Percentiles rank a stretch among this genome's conserved stretches.
Evolutionary conservation across 2,113 vertebrate species (phyloP).

Genomic region (Stomatorhinus ivindoensis): DNA sequence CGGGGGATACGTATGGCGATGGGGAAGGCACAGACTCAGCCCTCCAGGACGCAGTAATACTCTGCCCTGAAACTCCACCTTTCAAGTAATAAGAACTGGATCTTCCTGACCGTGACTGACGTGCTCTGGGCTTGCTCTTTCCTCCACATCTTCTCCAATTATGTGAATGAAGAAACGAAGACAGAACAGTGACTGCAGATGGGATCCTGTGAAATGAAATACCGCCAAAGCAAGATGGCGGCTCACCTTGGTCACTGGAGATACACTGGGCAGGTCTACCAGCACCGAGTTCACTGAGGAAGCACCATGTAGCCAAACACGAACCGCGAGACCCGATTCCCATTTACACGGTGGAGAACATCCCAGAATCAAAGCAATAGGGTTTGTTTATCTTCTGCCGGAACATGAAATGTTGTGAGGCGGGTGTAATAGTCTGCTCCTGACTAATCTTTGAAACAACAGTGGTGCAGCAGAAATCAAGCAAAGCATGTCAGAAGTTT

Average conservation of each 20-base stretch:
- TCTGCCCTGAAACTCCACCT: constrained; percentile 42
- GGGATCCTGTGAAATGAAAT: neutral
- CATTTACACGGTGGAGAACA: constrained; percentile 29
- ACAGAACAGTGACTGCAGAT: neutral
- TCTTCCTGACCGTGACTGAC: constrained; percentile 23
- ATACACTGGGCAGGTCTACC: neutral
- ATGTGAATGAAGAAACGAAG: neutral
- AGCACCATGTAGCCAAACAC: constrained; percentile 38
- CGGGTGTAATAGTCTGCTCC: constrained; percentile 27
- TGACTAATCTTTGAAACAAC: constrained; percentile 21
- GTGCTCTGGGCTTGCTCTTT: neutral
- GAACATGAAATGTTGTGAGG: constrained; percentile 25
- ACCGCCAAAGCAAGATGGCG: neutral
- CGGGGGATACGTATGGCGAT: constrained; percentile 39
- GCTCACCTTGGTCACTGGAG: neutral
- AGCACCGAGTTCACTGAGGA: neutral
- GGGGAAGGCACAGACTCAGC: constrained; percentile 41
- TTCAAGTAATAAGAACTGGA: constrained; percentile 41
- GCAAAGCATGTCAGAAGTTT: neutral
- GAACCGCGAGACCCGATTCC: constrained; percentile 8
- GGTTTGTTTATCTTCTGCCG: constrained; percentile 26
- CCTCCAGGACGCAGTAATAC: constrained; percentile 21
- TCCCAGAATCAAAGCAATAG: constrained; percentile 32
- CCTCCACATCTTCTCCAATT: neutral
- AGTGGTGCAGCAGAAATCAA: neutral